Evolutionary conservation across 92 coral and sea anemone species (phyloP).

Genomic region (Zoanthus sociatus): DNA sequence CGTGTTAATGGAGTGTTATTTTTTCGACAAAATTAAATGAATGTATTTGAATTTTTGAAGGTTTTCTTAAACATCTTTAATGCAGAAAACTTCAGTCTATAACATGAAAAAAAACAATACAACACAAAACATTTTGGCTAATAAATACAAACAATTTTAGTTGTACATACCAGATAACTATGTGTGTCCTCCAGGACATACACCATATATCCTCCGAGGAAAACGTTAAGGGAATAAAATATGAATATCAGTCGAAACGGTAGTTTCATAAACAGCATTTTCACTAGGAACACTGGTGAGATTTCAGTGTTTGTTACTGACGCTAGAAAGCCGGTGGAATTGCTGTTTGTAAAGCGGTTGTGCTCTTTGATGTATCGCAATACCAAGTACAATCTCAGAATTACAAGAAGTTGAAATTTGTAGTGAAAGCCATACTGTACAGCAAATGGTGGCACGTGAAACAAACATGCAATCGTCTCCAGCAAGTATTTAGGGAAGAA

Average conservation of each 20-base stretch:
- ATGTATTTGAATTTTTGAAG: neutral
- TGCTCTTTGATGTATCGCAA: constrained; percentile 89
- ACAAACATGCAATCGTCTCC: constrained; percentile 74
- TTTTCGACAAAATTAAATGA: neutral
- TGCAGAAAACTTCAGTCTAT: neutral
- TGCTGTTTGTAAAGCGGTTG: constrained; percentile 86
- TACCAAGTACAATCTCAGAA: constrained; percentile 82
- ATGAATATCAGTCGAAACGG: constrained; percentile 86
- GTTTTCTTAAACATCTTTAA: neutral
- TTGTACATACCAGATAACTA: constrained; percentile 90
- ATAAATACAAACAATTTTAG: constrained; percentile 11
- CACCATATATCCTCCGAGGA: constrained; percentile 94
- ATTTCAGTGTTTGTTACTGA: constrained; percentile 96
- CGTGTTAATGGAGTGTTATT: neutral
- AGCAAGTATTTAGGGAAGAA: constrained; percentile 72
- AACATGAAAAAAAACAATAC: neutral
- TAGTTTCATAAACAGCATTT: constrained; percentile 86
- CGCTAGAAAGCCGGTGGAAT: constrained; percentile 85
- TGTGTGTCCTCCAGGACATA: constrained; percentile 86
- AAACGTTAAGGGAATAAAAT: constrained; percentile 87
- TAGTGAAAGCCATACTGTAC: constrained; percentile 73
- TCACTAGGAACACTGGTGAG: constrained; percentile 86
- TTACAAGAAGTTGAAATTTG: constrained; percentile 90
- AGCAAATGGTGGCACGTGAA: constrained; percentile 90
- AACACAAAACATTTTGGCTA: neutral